A percentile compares a stretch with the other conserved stretches of the same genome.
Evolutionary conservation across 2,113 vertebrate species (phyloP).

Genomic region (Notiomystis cincta): DNA sequence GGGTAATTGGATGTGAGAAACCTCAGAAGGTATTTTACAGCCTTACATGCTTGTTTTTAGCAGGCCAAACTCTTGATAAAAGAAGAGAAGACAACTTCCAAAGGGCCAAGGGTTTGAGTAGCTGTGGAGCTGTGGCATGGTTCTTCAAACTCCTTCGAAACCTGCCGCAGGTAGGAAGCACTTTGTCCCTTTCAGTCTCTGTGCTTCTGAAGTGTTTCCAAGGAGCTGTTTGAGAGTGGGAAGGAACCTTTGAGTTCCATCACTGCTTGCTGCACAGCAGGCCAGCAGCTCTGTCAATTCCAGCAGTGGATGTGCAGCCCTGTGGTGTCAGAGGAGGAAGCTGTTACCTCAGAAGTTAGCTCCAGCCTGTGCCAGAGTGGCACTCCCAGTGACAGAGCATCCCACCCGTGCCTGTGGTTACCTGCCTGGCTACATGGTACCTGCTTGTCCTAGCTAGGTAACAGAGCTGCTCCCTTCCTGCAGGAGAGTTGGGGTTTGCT

Average conservation of each 20-base stretch:
- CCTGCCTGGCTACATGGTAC: accelerated
- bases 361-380: neutral
- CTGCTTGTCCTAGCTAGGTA: neutral
- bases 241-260: neutral
- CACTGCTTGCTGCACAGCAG: neutral
- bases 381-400: neutral
- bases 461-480: neutral
- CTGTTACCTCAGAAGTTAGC: neutral
- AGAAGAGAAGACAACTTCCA: neutral
- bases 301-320: accelerated
- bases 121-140: neutral
- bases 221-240: neutral
- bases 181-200: neutral
- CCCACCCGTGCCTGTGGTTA: accelerated
- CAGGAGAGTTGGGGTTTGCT: neutral
- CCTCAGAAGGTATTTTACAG: neutral
- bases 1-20: neutral
- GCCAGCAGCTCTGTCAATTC: neutral
- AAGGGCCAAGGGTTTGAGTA: neutral
- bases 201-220: neutral
- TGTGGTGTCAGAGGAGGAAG: neutral
- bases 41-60: neutral
- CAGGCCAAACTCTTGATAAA: neutral
- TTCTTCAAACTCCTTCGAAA: neutral
- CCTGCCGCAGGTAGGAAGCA: neutral